Evolutionary conservation across 2,797 vertebrate genomes (phyloP).

Genomic region (Ispidina picta): DNA sequence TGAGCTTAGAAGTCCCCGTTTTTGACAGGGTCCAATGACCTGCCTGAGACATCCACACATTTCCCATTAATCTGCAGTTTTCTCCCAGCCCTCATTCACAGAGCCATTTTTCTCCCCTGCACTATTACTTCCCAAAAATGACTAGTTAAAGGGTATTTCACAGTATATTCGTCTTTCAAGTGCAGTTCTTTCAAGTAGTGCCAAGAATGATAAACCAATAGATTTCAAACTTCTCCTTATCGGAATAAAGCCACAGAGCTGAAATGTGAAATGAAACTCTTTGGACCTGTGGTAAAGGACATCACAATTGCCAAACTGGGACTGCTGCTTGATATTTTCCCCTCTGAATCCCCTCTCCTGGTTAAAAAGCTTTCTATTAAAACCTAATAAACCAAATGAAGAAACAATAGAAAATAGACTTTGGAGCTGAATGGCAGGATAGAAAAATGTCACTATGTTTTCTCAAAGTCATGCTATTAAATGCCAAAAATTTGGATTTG

Average conservation of each 20-base stretch:
- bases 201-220: conserved; percentile 45
- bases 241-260: neutral
- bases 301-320: neutral
- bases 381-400: neutral
- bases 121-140: conserved; percentile 12
- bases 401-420: neutral
- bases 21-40: neutral
- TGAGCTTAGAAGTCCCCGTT: neutral
- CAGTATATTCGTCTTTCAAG: conserved; percentile 43
- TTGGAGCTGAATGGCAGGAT: neutral
- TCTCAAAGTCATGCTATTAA: neutral
- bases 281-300: neutral
- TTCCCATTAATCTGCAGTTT: neutral
- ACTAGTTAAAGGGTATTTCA: conserved; percentile 41
- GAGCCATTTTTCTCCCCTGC: conserved; percentile 27
- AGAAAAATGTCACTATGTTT: neutral
- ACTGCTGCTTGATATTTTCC: conserved; percentile 1
- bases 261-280: conserved; percentile 29
- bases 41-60: neutral
- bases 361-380: conserved; percentile 10
- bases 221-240: conserved; percentile 14
- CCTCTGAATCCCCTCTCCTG: neutral
- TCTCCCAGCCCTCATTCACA: neutral
- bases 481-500: neutral
- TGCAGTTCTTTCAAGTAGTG: conserved; percentile 35